Evolutionary conservation across 1,140 invertebrate genomes (phyloP).

Genomic region (Drosophila persimilis): DNA sequence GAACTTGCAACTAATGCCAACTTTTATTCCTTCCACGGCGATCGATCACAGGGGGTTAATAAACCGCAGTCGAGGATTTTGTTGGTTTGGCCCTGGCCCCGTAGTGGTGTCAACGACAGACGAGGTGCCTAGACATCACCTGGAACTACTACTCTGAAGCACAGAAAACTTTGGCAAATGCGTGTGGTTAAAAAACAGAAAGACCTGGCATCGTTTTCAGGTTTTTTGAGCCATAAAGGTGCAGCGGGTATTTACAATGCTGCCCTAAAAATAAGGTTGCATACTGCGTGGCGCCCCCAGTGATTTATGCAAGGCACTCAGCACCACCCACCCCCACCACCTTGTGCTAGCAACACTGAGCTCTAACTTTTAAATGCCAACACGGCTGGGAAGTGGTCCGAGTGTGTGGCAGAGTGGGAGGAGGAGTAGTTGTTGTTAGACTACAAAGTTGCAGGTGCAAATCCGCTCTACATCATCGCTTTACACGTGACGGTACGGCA

Average conservation of each 20-base stretch:
- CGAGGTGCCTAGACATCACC: slow-evolving; percentile 11
- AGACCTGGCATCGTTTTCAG: slow-evolving; percentile 23
- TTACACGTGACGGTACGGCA: too few species aligned
- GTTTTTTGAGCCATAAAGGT: slow-evolving; percentile 30
- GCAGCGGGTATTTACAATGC: slow-evolving; percentile 15
- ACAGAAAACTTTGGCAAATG: slow-evolving; percentile 31
- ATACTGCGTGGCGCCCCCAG: slow-evolving; percentile 11
- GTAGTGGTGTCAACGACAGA: background rate
- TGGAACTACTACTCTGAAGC: slow-evolving; percentile 30
- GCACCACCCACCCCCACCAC: background rate
- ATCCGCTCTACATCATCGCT: background rate
- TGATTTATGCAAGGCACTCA: slow-evolving; percentile 30
- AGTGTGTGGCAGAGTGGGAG: too few species aligned
- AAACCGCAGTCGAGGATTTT: slow-evolving; percentile 19
- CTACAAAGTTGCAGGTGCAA: background rate
- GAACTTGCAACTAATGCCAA: too few species aligned
- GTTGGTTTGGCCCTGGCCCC: too few species aligned
- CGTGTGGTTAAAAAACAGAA: slow-evolving; percentile 18
- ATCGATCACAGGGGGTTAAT: slow-evolving; percentile 16
- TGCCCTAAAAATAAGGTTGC: slow-evolving; percentile 17
- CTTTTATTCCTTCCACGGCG: background rate
- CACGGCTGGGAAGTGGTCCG: too few species aligned
- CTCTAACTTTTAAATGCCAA: too few species aligned
- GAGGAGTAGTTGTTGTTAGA: background rate
- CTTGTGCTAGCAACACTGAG: too few species aligned